These are phyloP conservation scores for Amphipoea oculea DNA, from an alignment of 2,888 invertebrate genomes.

Conservation along the genomic window DNA sequence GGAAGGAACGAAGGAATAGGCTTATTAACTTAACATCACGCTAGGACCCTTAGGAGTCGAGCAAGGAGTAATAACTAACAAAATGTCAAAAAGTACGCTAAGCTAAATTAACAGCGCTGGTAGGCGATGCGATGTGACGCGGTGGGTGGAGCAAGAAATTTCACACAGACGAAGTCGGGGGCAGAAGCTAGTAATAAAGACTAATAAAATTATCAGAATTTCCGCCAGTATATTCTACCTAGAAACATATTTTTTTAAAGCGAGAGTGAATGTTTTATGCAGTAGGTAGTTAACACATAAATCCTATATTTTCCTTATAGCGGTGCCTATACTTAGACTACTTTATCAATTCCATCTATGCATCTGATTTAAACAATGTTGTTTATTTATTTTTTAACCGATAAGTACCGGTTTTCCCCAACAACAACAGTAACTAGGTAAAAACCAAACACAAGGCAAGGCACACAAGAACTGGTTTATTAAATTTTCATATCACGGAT, in stretches of 20 bases:
- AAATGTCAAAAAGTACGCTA: no score
- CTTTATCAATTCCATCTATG: not conserved
- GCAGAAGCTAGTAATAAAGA: no score
- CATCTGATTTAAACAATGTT: not conserved
- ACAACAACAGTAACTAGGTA: not conserved
- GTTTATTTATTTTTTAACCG: conserved; percentile 14
- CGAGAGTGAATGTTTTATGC: not conserved
- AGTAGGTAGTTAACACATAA: not conserved
- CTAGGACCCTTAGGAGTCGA: no score
- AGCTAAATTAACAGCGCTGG: no score
- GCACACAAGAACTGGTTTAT: conserved; percentile 28
- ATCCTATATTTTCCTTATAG: not conserved
- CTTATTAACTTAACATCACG: no score
- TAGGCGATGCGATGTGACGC: no score
- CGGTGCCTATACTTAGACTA: not conserved
- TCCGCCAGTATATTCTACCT: not conserved
- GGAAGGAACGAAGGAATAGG: no score
- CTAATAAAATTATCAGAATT: not conserved
- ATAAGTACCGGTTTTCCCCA: conserved; percentile 16
- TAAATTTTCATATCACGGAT: not conserved
- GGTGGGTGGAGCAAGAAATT: no score
- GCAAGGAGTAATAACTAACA: no score
- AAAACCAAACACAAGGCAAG: conserved; percentile 15
- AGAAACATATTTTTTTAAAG: not conserved
- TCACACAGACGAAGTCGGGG: no score